Percentiles rank a stretch among this genome's conserved stretches.
phyloP scores from a whole-genome alignment of 37 sponge, comb jelly and placozoan species.

The Tethya wilhelma region DNA sequence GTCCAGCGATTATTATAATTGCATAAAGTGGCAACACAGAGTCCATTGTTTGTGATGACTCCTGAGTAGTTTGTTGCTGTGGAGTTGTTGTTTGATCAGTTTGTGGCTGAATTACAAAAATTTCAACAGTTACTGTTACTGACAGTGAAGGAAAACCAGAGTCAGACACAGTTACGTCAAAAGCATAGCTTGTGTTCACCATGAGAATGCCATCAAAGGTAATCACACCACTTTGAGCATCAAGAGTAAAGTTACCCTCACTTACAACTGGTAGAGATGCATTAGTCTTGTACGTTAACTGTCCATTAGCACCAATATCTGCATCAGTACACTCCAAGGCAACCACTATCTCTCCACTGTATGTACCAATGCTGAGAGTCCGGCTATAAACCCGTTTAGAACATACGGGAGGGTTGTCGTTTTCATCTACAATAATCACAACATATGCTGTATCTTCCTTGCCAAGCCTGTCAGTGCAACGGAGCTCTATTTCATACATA shows the following conservation, averaged over 20 bases:
- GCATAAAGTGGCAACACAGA: not conserved
- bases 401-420: constrained; percentile 64
- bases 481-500: not conserved
- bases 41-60: too few species aligned
- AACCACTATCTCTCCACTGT: not conserved
- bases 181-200: not conserved
- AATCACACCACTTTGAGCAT: constrained; percentile 4
- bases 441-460: not conserved
- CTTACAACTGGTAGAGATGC: not conserved
- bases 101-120: too few species aligned
- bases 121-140: not conserved
- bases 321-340: constrained; percentile 13
- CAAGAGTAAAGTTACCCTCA: constrained; percentile 5
- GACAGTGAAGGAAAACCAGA: constrained; percentile 6
- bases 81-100: too few species aligned
- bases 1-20: not conserved
- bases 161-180: constrained; percentile 6
- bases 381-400: not conserved
- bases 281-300: not conserved
- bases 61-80: not conserved
- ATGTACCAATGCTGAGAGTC: not conserved
- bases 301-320: constrained; percentile 10
- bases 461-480: not conserved
- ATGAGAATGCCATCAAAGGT: not conserved
- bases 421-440: constrained; percentile 12